Evolutionary conservation across 2,797 vertebrate genomes (phyloP), one percentile per base, ranked within the genome.

Genomic region (Cryptoprocta ferox): DNA sequence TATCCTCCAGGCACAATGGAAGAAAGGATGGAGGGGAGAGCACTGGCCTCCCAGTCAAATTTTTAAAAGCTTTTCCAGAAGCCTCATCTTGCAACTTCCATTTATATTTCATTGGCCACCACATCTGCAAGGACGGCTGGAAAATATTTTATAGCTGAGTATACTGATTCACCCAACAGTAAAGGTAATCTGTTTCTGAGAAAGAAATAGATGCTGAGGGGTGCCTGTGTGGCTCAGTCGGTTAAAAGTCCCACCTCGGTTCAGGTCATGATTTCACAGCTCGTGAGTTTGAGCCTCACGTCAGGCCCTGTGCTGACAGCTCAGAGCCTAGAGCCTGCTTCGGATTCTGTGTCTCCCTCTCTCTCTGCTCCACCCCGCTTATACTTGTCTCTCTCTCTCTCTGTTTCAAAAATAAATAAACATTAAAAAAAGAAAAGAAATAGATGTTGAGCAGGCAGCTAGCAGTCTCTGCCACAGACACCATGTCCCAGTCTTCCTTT

Each of bases 11-110:
- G 91, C n/a, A 89, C 78, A 26, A 35, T 68, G 39, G 16, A 45
- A 8, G 59, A 70, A 94, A 95, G 19, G 63, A 59, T 10, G 59
- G 66, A 82, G 6, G 13, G 21, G 39, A 85, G 88, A 63, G 21
- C 0, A 5, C 53, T 95, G 50, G 4, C 26, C 11, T 89, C 63
- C 2, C 5, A 19, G 50, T 37, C 6, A 30, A 85, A 63, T 61
- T 89, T 93, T 90, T 89, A 85, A 95, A 48, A 96, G 21, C 61
- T 75, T 93, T 90, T 78, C 32, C 4, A 42, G 63, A 96, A 93
- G 35, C 24, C 30, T 94, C 28, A 75, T 42, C 2, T 63, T 83
- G n/a, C 6, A 80, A n/a, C 21, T 66, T 80, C 59, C 30, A 10
- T 81, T 48, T 78, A 50, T 75, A 79, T 73, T 26, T 85, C 26